Percentiles rank a stretch among this genome's conserved stretches.
phyloP scores from a whole-genome alignment of 2,797 vertebrate genomes.

The Linurgus olivaceus region DNA sequence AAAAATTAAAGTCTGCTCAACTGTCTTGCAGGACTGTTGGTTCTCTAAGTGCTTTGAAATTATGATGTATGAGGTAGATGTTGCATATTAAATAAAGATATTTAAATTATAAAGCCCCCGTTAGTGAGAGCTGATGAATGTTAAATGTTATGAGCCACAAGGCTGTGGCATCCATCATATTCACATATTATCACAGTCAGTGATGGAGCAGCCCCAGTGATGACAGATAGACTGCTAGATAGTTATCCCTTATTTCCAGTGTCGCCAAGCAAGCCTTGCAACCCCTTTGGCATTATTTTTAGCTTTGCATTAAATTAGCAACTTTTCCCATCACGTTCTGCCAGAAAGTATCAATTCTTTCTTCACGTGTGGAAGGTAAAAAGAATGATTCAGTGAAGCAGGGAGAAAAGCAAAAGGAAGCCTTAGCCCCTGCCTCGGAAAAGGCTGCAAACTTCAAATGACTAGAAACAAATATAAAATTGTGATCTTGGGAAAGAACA shows the following conservation, averaged over 20 bases:
- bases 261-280: constrained; percentile 72
- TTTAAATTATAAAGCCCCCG: constrained; percentile 88
- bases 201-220: constrained; percentile 86
- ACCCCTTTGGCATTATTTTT: constrained; percentile 73
- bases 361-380: constrained; percentile 48
- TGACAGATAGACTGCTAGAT: constrained; percentile 92
- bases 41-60: constrained; percentile 99
- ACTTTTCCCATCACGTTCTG: constrained; percentile 76
- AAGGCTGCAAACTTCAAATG: constrained; percentile 64
- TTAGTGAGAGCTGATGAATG: constrained; percentile 84
- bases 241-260: constrained; percentile 85
- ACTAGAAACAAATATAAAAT: constrained; percentile 77
- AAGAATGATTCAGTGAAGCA: constrained; percentile 45
- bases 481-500: constrained; percentile 72
- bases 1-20: constrained; percentile 76
- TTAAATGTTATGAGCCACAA: constrained; percentile 79
- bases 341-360: constrained; percentile 83
- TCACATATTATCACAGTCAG: constrained; percentile 89
- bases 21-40: constrained; percentile 79
- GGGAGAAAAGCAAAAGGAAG: constrained; percentile 19
- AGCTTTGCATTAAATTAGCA: constrained; percentile 88
- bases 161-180: constrained; percentile 87
- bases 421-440: constrained; percentile 27
- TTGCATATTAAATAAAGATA: constrained; percentile 90
- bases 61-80: constrained; percentile 91